Base-by-base conservation (phyloP, 2,113 vertebrate genomes). In the Austrofundulus limnaeus region DNA sequence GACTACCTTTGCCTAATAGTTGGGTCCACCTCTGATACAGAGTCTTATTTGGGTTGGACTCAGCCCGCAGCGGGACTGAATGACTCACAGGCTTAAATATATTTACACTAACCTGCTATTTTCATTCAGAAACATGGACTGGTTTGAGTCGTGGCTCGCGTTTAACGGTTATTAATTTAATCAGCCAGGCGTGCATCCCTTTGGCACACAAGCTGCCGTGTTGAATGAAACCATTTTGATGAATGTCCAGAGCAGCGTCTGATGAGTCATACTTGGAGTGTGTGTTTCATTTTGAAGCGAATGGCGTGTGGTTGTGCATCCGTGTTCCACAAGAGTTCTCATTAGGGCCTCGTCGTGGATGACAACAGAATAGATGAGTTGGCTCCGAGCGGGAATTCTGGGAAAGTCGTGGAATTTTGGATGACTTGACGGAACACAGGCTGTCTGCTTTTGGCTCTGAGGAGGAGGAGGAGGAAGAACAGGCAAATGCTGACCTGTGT, bases 391-490 rank as follows among this genome's bases (percentile, higher is more conserved):
- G 68, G 78, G 83, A 81, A 89, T 87, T 89, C 82, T 82, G 87
- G 82, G 82, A 87, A 92, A 91, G 85, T 85, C 81, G 78, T 86
- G 89, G 88, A 92, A 88, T 85, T 90, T 91, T 92, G 90, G 91
- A 93, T 51, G 77, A 47, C 71, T 68, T 85, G 87, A 90, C 61
- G 88, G 90, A 92, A 93, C 87, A 88, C 86, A 91, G 87, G 75
- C 89, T 82, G 87, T 89, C 89, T 50, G 70, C 72, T 84, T 51
- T 73, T 85, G 83, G 86, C 79, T 70, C n/a, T 9, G 63, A 68
- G 39, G 39, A 63, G 58, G 49, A 53, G 47, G 59, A 72, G 42
- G 47, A 59, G 56, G 39, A 55, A 65, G 41, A 65, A 31, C 57
- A 55, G 16, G 60, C 68, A 71, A 50, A 42, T 71, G 21, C 56